phyloP scores from a whole-genome alignment of 2,888 invertebrate genomes.

The Torymus texanus region DNA sequence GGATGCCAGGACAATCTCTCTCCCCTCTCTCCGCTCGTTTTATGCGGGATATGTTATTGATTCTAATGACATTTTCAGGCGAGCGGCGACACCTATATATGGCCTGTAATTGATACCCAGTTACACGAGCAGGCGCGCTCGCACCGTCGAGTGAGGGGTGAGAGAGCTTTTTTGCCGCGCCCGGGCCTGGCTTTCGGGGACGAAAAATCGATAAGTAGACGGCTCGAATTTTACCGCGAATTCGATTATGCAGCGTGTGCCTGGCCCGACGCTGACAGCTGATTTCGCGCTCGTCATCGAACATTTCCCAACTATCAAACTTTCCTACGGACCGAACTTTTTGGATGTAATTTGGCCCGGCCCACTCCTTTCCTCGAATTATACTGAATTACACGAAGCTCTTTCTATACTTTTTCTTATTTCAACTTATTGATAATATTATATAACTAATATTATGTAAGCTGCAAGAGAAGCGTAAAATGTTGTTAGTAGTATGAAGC shows the following conservation, averaged over 20 bases:
- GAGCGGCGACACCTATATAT: slow-evolving; percentile 65
- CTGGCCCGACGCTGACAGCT: slow-evolving; percentile 38
- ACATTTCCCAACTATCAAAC: slow-evolving; percentile 25
- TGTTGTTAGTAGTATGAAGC: no score
- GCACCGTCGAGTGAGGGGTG: slow-evolving; percentile 4
- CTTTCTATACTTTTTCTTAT: no score
- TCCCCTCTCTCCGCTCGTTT: slow-evolving; percentile 16
- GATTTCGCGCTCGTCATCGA: slow-evolving; percentile 47
- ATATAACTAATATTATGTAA: no score
- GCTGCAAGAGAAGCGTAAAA: no score
- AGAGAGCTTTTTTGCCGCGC: not conserved
- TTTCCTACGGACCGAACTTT: slow-evolving; percentile 6
- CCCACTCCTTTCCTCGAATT: not conserved
- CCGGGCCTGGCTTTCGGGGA: not conserved
- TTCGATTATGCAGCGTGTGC: slow-evolving; percentile 44
- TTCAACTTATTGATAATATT: no score
- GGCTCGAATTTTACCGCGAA: slow-evolving; percentile 41
- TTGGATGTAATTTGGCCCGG: slow-evolving; percentile 13
- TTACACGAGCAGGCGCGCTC: slow-evolving; percentile 58
- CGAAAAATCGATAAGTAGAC: slow-evolving; percentile 53
- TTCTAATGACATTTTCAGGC: slow-evolving; percentile 73
- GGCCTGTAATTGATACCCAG: slow-evolving; percentile 69
- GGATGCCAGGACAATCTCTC: not conserved
- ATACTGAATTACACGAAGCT: no score
- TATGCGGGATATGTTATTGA: slow-evolving; percentile 66